phyloP scores from a whole-genome alignment of 1,140 invertebrate genomes.

The Drosophila ironensis region DNA sequence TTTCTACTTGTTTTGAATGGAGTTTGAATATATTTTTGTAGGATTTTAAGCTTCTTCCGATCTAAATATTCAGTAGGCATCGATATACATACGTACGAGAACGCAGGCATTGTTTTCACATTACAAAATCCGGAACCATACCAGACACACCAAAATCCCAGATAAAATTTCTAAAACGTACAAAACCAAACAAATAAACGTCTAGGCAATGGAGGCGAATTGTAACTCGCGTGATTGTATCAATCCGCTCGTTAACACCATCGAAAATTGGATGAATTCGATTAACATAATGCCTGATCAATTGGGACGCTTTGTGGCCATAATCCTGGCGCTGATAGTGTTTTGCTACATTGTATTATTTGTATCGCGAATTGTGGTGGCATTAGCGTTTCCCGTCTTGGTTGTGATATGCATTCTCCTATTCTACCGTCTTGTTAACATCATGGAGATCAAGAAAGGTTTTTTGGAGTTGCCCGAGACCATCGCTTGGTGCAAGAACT shows the following conservation, averaged over 20 bases:
- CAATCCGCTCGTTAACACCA: neutral
- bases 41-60: no score
- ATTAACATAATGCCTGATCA: neutral
- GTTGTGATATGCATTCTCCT: constrained; percentile 1
- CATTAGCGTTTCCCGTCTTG: constrained; percentile 15
- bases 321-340: constrained; percentile 1
- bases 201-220: neutral
- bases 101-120: no score
- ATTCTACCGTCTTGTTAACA: constrained; percentile 6
- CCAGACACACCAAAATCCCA: neutral
- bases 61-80: no score
- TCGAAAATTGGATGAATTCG: constrained; percentile 11
- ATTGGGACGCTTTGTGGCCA: constrained; percentile 11
- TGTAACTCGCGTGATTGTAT: neutral
- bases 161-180: neutral
- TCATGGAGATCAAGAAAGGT: neutral
- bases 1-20: no score
- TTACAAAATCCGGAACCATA: neutral
- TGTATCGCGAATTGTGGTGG: constrained; percentile 15
- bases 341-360: constrained; percentile 4
- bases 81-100: no score
- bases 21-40: no score
- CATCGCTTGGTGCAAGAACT: neutral
- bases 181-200: no score
- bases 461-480: neutral